Base-by-base conservation (phyloP, 2,888 invertebrate genomes). In the Falcaria lacertinaria region DNA sequence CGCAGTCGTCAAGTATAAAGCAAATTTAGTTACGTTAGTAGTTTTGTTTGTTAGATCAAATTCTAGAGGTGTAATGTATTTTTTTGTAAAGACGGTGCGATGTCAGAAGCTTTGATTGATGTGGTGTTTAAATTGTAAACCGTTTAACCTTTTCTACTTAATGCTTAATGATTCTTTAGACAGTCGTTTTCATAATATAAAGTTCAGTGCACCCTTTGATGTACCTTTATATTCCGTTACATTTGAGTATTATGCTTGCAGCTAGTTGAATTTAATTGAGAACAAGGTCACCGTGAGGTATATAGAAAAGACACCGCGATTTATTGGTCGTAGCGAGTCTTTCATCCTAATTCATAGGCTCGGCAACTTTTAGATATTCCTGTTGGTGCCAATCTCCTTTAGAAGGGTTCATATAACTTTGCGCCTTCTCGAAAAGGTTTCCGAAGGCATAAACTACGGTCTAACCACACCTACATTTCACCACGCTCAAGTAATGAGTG, bases 41-140 rank as follows among this genome's bases (percentile, higher is more conserved):
- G 17, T n/a, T 35, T 35, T 34, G 15, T 33, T 33, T 17, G 16
- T 3, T 6, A 13, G 19, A n/a, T 13, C 19, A 17, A 15, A 13
- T 16, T 15, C 14, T 14, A 4, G 22, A 17, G 37, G 22, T 14
- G 22, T 37, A 22, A 37, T 22, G 2, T 14, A 15, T 25, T 25
- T 15, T 14, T 14, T 8, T n/a, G 14, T 19, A 14, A 14, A 13
- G 22, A 22, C 22, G 22, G 36, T 22, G 8, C 14, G 22, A 7
- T 22, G 36, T 37, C 37, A 37, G 37, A 15, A 8, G 13, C 7
- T 19, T 37, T 37, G 37, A 37, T 37, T 37, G 37, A 37, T 37
- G 37, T 37, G 4, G 11, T 37, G 37, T 37, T 37, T 17, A 19
- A 36, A 36, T 37, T 22, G 22, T 8, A 36, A 36, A 8, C 15